phyloP scores from a whole-genome alignment of 2,113 vertebrate genomes.

The Sarotherodon lohbergeri region DNA sequence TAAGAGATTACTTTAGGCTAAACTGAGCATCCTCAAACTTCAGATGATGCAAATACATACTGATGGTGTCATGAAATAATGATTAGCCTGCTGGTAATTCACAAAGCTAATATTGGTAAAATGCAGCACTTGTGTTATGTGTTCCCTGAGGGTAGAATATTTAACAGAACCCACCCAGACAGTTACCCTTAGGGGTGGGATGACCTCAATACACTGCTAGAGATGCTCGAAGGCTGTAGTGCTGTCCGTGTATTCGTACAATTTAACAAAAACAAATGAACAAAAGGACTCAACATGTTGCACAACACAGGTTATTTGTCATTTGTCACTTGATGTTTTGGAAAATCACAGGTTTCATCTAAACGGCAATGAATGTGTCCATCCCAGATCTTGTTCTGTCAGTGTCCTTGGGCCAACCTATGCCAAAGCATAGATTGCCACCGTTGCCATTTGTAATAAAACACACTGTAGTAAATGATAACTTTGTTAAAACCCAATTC shows the following conservation, averaged over 20 bases:
- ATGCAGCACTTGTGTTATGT: constrained; percentile 16
- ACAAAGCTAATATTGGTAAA: constrained; percentile 53
- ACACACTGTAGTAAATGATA: not conserved
- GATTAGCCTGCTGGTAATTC: constrained; percentile 53
- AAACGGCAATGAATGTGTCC: not conserved
- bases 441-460: not conserved
- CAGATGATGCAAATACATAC: constrained; percentile 21
- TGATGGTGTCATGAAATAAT: constrained; percentile 55
- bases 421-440: not conserved
- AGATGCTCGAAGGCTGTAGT: not conserved
- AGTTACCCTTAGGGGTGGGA: constrained; percentile 15
- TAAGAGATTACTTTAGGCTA: not conserved
- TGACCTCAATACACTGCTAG: constrained; percentile 46
- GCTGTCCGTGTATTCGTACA: not conserved
- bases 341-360: not conserved
- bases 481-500: not conserved
- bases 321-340: not conserved
- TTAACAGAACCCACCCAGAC: constrained; percentile 47
- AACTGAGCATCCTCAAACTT: not conserved
- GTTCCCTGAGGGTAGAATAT: constrained; percentile 48
- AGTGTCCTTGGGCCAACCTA: not conserved
- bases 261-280: not conserved
- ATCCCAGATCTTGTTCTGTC: not conserved
- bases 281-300: not conserved
- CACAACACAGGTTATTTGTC: not conserved